phyloP scores from a whole-genome alignment of 2,113 vertebrate genomes.

The Apaloderma vittatum region DNA sequence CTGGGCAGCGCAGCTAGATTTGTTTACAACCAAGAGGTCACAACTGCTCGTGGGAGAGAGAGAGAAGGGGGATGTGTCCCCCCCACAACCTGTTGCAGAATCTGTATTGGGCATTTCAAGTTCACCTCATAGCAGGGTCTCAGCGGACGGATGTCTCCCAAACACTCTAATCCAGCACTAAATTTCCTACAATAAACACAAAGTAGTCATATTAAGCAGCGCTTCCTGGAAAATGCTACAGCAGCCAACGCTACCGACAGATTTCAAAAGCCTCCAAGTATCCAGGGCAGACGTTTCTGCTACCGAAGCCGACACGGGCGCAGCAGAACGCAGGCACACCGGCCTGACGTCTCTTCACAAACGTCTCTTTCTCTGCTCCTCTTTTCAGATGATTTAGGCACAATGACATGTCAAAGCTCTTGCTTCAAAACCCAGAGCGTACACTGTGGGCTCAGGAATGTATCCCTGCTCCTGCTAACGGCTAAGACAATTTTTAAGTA shows the following conservation, averaged over 20 bases:
- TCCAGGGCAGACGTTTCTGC: not conserved
- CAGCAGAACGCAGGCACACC: not conserved
- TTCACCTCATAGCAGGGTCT: not conserved
- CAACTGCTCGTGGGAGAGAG: not conserved
- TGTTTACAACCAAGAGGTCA: not conserved
- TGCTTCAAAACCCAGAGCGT: not conserved
- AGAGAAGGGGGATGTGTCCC: no score
- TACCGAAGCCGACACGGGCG: not conserved
- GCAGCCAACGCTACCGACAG: not conserved
- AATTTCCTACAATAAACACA: constrained; percentile 31
- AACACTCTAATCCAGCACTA: not conserved
- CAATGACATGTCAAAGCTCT: not conserved
- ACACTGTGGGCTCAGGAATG: rapidly evolving
- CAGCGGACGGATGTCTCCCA: not conserved
- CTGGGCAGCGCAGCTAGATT: not conserved
- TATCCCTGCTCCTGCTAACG: not conserved
- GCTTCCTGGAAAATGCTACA: not conserved
- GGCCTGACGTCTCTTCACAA: not conserved
- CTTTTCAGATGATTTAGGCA: not conserved
- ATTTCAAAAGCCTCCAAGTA: not conserved
- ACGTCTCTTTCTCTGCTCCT: not conserved
- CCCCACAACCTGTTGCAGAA: not conserved
- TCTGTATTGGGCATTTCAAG: not conserved
- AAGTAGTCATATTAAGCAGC: not conserved
- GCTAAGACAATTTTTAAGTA: not conserved